Conservation (phyloP, 2,888 invertebrate species). For the Tubiluchus corallicola region DNA sequence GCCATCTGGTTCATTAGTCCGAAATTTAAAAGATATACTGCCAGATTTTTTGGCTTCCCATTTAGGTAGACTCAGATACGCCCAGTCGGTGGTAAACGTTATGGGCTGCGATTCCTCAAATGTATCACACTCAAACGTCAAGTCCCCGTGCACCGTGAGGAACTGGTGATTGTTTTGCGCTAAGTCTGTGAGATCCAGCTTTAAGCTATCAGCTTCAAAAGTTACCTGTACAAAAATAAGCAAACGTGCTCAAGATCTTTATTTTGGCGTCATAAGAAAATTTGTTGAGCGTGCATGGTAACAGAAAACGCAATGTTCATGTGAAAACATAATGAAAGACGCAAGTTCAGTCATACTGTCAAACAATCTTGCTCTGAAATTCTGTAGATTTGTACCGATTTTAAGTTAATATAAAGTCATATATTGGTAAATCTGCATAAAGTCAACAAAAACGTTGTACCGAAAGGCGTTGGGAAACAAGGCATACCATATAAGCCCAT, state of each 20-base stretch:
- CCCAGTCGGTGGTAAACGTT: conserved; percentile 74
- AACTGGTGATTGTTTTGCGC: conserved; percentile 61
- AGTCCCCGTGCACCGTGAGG: conserved; percentile 59
- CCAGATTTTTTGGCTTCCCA: conserved; percentile 77
- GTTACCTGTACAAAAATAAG: conserved; percentile 47
- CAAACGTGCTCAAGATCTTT: conserved; percentile 8
- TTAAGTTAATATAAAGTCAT: too few relatives aligned
- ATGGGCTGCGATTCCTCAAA: conserved; percentile 69
- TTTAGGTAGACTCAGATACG: conserved; percentile 68
- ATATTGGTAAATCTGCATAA: too few relatives aligned
- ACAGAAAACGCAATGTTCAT: too few relatives aligned
- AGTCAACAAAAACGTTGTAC: too few relatives aligned
- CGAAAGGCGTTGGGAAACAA: too few relatives aligned
- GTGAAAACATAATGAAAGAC: too few relatives aligned
- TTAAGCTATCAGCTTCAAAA: conserved; percentile 69
- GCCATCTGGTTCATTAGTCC: conserved; percentile 85
- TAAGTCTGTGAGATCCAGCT: conserved; percentile 69
- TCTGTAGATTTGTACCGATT: too few relatives aligned
- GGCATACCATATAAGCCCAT: too few relatives aligned
- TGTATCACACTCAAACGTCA: conserved; percentile 69
- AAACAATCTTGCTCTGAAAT: too few relatives aligned
- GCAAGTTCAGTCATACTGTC: too few relatives aligned
- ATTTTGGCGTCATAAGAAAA: too few relatives aligned
- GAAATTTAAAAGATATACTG: conserved; percentile 77
- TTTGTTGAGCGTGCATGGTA: too few relatives aligned